phyloP scores from a whole-genome alignment of 2,113 vertebrate species.

The Petroica traversi region DNA sequence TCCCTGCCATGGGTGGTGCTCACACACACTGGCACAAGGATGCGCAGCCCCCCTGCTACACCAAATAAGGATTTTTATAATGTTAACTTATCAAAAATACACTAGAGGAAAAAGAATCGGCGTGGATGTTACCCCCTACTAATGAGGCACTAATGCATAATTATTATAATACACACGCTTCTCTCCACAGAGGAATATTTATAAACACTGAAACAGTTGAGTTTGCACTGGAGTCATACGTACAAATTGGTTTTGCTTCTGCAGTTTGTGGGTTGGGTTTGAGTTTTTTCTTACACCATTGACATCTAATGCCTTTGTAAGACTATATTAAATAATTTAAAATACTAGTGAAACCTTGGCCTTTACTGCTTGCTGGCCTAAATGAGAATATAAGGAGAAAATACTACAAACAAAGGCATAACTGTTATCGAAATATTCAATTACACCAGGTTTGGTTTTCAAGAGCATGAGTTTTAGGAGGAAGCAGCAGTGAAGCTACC shows the following conservation, averaged over 20 bases:
- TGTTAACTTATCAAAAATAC: conserved; percentile 78
- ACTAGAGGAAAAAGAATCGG: conserved; percentile 75
- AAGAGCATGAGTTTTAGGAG: neutral
- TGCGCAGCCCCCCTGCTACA: neutral
- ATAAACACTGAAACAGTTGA: conserved; percentile 74
- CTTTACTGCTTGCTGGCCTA: neutral
- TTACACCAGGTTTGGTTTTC: neutral
- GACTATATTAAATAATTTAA: conserved; percentile 18
- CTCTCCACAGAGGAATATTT: conserved; percentile 79
- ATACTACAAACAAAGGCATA: neutral
- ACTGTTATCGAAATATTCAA: neutral
- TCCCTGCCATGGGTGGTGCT: neutral
- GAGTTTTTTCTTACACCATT: neutral
- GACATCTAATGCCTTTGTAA: conserved; percentile 58
- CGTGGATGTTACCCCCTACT: conserved; percentile 74
- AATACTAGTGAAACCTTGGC: conserved; percentile 21
- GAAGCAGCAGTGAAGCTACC: neutral
- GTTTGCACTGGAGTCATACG: conserved; percentile 51
- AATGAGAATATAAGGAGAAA: neutral
- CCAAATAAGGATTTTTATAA: conserved; percentile 70
- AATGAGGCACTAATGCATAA: conserved; percentile 83
- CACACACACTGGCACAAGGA: neutral
- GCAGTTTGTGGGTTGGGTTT: conserved; percentile 25
- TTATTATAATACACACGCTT: conserved; percentile 77
- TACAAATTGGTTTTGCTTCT: conserved; percentile 72